These are phyloP conservation scores for Sylvietta virens DNA, from an alignment of 2,113 vertebrate species.

Conservation along the genomic window DNA sequence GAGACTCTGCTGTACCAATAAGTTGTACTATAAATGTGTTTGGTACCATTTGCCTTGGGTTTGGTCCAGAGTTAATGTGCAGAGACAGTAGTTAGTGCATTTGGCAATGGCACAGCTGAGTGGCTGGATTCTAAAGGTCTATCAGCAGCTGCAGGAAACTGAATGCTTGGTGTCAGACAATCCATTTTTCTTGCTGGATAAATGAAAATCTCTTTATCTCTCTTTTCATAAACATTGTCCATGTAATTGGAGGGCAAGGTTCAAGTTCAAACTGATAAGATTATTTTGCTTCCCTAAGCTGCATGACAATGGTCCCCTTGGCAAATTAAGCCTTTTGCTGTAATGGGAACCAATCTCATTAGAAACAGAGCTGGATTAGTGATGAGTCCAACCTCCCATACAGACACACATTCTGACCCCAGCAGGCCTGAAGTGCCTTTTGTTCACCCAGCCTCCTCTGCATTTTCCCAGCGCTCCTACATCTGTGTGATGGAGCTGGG, in stretches of 20 bases:
- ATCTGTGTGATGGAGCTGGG: neutral
- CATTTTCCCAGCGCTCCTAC: neutral
- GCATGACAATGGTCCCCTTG: neutral
- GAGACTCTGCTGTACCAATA: neutral
- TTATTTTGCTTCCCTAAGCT: conserved; percentile 28
- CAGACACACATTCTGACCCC: neutral
- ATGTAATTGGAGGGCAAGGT: conserved; percentile 19
- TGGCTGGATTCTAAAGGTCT: neutral
- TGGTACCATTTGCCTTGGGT: neutral
- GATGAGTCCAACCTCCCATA: neutral
- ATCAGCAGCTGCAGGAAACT: neutral
- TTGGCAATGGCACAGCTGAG: neutral
- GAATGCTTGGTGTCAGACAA: neutral
- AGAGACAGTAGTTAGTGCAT: neutral
- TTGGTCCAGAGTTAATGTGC: neutral
- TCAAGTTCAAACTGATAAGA: conserved; percentile 51
- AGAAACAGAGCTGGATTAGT: conserved; percentile 51
- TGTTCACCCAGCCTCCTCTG: conserved; percentile 7
- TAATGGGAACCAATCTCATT: conserved; percentile 53
- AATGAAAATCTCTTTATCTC: conserved; percentile 14
- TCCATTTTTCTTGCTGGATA: neutral
- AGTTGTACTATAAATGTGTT: neutral
- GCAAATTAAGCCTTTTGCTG: conserved; percentile 32
- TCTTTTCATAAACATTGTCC: neutral
- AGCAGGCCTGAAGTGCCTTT: conserved; percentile 30